A percentile compares a stretch with the other conserved stretches of the same genome.
phyloP scores from a whole-genome alignment of 2,888 invertebrate genomes.

The Heliconius charithonia region DNA sequence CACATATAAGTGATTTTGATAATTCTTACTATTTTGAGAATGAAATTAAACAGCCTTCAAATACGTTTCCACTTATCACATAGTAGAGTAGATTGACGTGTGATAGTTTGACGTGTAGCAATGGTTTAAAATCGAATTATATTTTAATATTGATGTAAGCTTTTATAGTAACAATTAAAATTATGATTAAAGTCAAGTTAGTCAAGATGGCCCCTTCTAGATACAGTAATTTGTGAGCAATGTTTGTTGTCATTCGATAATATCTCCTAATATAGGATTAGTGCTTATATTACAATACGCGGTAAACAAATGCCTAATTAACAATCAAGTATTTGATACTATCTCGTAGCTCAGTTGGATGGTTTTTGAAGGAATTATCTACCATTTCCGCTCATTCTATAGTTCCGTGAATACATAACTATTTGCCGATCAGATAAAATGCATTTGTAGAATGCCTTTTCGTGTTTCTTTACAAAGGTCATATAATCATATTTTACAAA shows the following conservation, averaged over 20 bases:
- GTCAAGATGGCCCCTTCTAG: neutral
- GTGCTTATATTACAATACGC: neutral
- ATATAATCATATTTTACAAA: neutral
- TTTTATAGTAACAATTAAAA: neutral
- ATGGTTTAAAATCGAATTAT: neutral
- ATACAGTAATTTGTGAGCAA: neutral
- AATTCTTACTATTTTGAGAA: neutral
- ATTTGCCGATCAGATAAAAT: constrained; percentile 40
- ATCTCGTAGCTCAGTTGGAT: constrained; percentile 52
- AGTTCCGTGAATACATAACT: constrained; percentile 44
- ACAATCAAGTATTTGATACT: constrained; percentile 56
- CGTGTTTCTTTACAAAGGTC: constrained; percentile 7
- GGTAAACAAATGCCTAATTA: constrained; percentile 41
- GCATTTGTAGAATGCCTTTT: constrained; percentile 28
- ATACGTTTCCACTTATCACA: neutral
- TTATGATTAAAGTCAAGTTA: neutral
- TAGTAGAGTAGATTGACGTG: neutral
- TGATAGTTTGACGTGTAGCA: neutral
- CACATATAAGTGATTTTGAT: neutral
- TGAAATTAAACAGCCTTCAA: neutral
- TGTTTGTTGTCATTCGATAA: neutral
- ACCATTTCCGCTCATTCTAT: constrained; percentile 46
- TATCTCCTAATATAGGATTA: neutral
- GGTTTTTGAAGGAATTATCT: constrained; percentile 46
- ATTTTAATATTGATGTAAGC: neutral